A percentile compares a stretch with the other conserved stretches of the same genome.
phyloP scores from a whole-genome alignment of 2,113 vertebrate species.

The Salvelinus sp. region DNA sequence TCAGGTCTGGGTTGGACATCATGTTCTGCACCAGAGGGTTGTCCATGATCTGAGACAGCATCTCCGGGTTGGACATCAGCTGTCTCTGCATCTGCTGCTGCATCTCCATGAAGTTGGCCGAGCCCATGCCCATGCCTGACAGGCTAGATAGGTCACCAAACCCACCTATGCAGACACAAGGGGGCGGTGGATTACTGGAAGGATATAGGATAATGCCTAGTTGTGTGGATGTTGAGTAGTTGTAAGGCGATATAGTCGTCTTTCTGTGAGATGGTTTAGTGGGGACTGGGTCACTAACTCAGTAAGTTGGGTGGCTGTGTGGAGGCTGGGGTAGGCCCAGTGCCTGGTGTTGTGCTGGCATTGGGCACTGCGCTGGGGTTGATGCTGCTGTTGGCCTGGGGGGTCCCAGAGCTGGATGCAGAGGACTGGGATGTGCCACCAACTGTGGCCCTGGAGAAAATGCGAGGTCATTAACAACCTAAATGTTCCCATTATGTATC shows the following conservation, averaged over 20 bases:
- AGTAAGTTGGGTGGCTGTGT: constrained; percentile 73
- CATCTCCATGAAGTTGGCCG: constrained; percentile 98
- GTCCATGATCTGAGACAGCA: constrained; percentile 99
- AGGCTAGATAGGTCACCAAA: constrained; percentile 84
- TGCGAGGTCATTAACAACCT: background rate
- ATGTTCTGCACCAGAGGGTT: constrained; percentile 98
- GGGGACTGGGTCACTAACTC: constrained; percentile 68
- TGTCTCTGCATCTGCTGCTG: constrained; percentile 99
- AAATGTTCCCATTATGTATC: background rate
- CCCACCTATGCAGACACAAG: constrained; percentile 70
- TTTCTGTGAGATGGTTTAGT: background rate
- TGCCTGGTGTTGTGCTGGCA: constrained; percentile 39
- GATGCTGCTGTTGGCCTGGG: constrained; percentile 65
- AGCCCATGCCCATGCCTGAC: constrained; percentile 91
- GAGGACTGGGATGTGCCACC: constrained; percentile 73
- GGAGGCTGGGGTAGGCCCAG: constrained; percentile 30
- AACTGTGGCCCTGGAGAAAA: constrained; percentile 49
- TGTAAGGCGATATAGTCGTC: too few species aligned
- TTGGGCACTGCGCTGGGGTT: constrained; percentile 36
- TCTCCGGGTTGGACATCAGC: constrained; percentile 98
- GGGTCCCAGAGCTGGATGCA: constrained; percentile 63
- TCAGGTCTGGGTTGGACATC: constrained; percentile 93
- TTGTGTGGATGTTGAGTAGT: too few species aligned
- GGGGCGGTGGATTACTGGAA: background rate
- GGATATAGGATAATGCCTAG: too few species aligned